Evolutionary conservation across 2,797 vertebrate species (phyloP).

Genomic region (Acanthurus leucopareius): DNA sequence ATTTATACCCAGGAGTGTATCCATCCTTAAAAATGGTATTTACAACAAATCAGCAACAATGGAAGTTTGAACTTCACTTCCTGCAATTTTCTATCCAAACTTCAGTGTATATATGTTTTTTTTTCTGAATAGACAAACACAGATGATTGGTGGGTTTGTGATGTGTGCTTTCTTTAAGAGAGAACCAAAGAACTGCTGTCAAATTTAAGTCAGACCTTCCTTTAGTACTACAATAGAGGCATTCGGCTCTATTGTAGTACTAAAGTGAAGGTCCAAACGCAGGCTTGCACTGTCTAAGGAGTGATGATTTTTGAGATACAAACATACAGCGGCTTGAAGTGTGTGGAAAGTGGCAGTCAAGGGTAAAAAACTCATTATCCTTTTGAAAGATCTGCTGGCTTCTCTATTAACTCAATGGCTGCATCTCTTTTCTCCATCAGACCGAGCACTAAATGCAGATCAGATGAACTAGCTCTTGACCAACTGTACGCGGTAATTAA

Average conservation of each 20-base stretch:
- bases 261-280: neutral
- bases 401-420: constrained; percentile 65
- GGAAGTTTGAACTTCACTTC: constrained; percentile 8
- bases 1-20: too few relatives aligned
- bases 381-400: constrained; percentile 54
- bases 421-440: constrained; percentile 61
- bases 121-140: neutral
- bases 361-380: constrained; percentile 64
- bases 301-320: constrained; percentile 19
- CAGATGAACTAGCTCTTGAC: constrained; percentile 70
- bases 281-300: neutral
- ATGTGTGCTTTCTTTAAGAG: constrained; percentile 15
- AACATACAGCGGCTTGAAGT: constrained; percentile 19
- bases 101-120: constrained; percentile 1
- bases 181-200: constrained; percentile 1
- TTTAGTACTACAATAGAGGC: constrained; percentile 1
- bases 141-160: neutral
- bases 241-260: neutral
- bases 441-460: constrained; percentile 69
- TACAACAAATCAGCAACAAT: constrained; percentile 5
- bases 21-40: constrained; percentile 8
- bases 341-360: constrained; percentile 52
- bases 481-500: constrained; percentile 59
- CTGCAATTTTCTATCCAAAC: neutral
- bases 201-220: constrained; percentile 5